Evolutionary conservation across 2,888 invertebrate genomes (phyloP).

Genomic region (Ophioninae sp.): DNA sequence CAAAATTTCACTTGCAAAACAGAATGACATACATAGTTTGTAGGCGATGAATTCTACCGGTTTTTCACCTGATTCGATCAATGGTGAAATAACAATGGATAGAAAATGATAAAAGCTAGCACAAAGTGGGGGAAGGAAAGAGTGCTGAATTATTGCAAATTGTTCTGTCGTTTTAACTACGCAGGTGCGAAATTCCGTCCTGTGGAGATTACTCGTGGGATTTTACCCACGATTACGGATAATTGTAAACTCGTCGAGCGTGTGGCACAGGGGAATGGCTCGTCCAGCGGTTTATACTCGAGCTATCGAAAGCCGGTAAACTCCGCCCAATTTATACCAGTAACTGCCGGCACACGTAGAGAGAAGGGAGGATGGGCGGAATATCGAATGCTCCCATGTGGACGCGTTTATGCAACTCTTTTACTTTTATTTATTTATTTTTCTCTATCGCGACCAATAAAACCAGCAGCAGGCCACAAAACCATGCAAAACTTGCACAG

Average conservation of each 20-base stretch:
- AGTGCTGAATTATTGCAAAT: conserved; percentile 40
- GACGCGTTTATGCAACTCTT: conserved; percentile 48
- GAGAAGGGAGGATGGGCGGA: conserved; percentile 2
- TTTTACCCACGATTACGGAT: conserved; percentile 54
- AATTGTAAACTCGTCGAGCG: conserved; percentile 56
- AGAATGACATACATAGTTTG: background rate
- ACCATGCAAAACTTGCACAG: background rate
- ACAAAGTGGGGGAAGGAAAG: background rate
- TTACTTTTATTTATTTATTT: conserved; percentile 31
- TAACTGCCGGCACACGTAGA: conserved; percentile 31
- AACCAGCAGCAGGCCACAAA: conserved; percentile 9
- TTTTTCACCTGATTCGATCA: background rate
- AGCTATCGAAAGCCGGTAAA: conserved; percentile 31
- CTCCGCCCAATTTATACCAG: conserved; percentile 49
- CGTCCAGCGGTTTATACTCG: conserved; percentile 32
- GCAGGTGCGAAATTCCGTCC: conserved; percentile 44
- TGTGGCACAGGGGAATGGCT: conserved; percentile 12
- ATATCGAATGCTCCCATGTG: conserved; percentile 55
- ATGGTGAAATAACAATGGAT: conserved; percentile 9
- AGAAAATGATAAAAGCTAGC: background rate
- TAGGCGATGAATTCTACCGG: background rate
- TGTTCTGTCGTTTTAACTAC: conserved; percentile 34
- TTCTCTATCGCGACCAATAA: background rate
- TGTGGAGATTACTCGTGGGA: conserved; percentile 56
- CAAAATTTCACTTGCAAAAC: background rate